Conservation (phyloP, 2,888 invertebrate genomes). For the Lysandra coridon region DNA sequence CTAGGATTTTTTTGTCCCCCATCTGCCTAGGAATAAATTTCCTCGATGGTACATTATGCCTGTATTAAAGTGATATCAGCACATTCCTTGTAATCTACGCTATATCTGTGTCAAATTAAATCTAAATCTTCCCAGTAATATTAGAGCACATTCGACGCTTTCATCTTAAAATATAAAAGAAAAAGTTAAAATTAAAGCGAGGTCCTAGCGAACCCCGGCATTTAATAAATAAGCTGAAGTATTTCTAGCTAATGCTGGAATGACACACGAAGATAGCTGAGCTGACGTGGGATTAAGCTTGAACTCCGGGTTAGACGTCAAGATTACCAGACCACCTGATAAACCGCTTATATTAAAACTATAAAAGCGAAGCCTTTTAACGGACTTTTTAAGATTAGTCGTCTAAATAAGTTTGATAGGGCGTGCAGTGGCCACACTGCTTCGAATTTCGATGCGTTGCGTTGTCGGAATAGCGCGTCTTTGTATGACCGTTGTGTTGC, state of each 20-base stretch:
- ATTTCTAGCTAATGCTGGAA: neutral
- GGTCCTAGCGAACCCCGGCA: neutral
- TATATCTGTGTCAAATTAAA: neutral
- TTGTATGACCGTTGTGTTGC: too few relatives aligned
- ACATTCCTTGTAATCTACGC: too few relatives aligned
- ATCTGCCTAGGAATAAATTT: too few relatives aligned
- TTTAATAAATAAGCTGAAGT: neutral
- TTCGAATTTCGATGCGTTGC: too few relatives aligned
- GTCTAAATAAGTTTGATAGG: too few relatives aligned
- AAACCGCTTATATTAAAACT: neutral
- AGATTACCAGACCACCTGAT: conserved; percentile 2
- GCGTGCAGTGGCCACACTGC: too few relatives aligned
- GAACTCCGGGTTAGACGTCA: neutral
- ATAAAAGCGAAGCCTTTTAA: neutral
- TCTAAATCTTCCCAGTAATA: neutral
- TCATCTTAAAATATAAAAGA: neutral
- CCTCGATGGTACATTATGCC: too few relatives aligned
- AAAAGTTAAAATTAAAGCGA: neutral
- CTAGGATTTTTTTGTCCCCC: too few relatives aligned
- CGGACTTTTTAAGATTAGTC: neutral
- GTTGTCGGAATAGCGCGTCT: too few relatives aligned
- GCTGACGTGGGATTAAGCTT: neutral
- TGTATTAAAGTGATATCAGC: too few relatives aligned
- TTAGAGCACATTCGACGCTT: neutral
- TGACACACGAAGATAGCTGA: neutral